phyloP scores from a whole-genome alignment of 1,140 invertebrate genomes.

The Delia radicum region DNA sequence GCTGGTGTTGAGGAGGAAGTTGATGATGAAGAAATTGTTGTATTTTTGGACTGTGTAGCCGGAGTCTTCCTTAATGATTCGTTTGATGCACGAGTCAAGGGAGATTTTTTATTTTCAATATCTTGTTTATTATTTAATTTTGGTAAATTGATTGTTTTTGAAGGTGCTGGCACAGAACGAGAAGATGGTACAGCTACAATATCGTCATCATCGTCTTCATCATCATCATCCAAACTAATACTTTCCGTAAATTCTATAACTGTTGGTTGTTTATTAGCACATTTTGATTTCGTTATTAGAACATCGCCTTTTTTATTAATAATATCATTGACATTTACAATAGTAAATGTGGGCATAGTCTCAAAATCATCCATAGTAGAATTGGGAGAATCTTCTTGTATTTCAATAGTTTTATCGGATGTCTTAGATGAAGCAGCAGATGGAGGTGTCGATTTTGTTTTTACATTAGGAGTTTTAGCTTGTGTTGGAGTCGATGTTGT shows the following conservation, averaged over 20 bases:
- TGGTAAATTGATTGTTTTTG: background rate
- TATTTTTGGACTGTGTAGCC: no score
- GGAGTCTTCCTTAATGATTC: background rate
- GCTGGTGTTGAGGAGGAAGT: background rate
- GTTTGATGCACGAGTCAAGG: background rate
- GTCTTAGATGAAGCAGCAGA: background rate
- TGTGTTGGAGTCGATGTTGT: background rate
- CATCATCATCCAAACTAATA: background rate
- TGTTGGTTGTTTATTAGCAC: conserved; percentile 10
- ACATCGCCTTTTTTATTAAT: conserved; percentile 52
- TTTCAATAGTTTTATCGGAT: background rate
- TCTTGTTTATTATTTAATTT: background rate
- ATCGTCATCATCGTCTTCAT: background rate
- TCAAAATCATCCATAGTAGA: conserved; percentile 30
- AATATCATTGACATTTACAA: conserved; percentile 53
- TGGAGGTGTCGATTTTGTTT: conserved; percentile 12
- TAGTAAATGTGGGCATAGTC: conserved; percentile 51
- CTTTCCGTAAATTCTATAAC: conserved; percentile 3
- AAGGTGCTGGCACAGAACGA: background rate
- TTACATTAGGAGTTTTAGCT: background rate
- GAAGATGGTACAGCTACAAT: background rate
- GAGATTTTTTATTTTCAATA: background rate
- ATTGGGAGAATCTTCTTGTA: background rate
- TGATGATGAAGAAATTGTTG: background rate
- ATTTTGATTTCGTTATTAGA: conserved; percentile 40